Evolutionary conservation across 2,888 invertebrate species (phyloP).

Genomic region (Litoditis marina): DNA sequence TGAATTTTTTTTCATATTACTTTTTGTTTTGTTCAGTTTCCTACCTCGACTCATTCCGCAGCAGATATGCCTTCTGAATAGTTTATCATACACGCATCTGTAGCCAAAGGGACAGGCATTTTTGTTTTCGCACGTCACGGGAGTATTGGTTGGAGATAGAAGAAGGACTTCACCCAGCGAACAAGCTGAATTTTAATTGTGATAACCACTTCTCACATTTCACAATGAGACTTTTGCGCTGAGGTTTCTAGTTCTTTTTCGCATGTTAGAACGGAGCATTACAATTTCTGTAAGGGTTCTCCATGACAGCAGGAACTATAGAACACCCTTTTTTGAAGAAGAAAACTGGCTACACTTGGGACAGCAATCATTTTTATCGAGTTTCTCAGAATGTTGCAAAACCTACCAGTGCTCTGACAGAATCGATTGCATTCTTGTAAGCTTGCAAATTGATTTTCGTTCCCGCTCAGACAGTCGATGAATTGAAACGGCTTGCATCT

Average conservation of each 20-base stretch:
- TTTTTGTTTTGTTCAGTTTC: not conserved
- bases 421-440: constrained; percentile 31
- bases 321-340: no score
- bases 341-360: no score
- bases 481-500: constrained; percentile 42
- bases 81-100: constrained; percentile 34
- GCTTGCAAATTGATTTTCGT: constrained; percentile 36
- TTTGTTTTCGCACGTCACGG: constrained; percentile 20
- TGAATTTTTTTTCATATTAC: not conserved
- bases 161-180: constrained; percentile 30
- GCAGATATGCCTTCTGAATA: constrained; percentile 38
- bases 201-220: not conserved
- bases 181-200: constrained; percentile 20
- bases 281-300: no score
- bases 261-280: no score
- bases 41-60: constrained; percentile 25
- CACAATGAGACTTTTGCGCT: no score
- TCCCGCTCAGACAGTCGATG: constrained; percentile 25
- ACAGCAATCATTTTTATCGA: no score
- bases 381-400: no score
- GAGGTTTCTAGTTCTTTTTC: no score
- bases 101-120: constrained; percentile 32
- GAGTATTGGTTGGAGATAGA: constrained; percentile 29
- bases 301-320: no score
- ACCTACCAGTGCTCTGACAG: constrained; percentile 30